Base-by-base conservation (phyloP, 2,888 invertebrate genomes). In the Amphiduros pacificus region DNA sequence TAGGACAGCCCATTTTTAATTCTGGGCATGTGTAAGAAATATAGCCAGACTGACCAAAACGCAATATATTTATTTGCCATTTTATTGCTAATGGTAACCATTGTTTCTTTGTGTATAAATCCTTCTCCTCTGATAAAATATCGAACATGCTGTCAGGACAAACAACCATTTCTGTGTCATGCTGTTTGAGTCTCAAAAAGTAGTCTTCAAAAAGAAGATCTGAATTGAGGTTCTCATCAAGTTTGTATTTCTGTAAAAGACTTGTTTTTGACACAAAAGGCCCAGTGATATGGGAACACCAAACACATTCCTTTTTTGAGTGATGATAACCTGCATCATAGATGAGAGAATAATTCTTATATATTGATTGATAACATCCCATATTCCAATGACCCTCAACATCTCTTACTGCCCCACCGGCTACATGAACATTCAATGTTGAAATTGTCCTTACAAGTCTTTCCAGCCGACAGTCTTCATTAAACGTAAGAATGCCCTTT, bases 121-220 rank as follows among this genome's bases (percentile, higher is more conserved):
- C 36, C 26, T 14, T 52, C 14, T 58, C 53, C 24, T 36, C 29
- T n/a, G 27, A 40, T 27, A 50, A 11, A 24, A 69, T 64, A 62
- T 74, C 71, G 61, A 76, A 78, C 78, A 79, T 77, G 2, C 73
- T 70, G 65, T 79, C 79, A 0, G 80, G 78, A 65, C 78, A 79
- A 17, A 68, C 67, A 36, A 74, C 60, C 4, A 63, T 65, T 36
- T 75, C 67, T 2, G 59, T 36, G 9, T 68, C 66, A 1, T 59
- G 29, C 14, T 65, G 27, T 14, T 65, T 70, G n/a, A 75, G 31
- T 22, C 65, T 61, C 28, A 78, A 63, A 63, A 79, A 78, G 70
- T 74, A 77, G 53, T 77, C 78, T 48, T 74, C 72, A 59, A 73
- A 75, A 6, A 76, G 40, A 1, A 72, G 71, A 26, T 62, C 57